phyloP scores from a whole-genome alignment of 1,140 invertebrate genomes.

The Delia radicum region DNA sequence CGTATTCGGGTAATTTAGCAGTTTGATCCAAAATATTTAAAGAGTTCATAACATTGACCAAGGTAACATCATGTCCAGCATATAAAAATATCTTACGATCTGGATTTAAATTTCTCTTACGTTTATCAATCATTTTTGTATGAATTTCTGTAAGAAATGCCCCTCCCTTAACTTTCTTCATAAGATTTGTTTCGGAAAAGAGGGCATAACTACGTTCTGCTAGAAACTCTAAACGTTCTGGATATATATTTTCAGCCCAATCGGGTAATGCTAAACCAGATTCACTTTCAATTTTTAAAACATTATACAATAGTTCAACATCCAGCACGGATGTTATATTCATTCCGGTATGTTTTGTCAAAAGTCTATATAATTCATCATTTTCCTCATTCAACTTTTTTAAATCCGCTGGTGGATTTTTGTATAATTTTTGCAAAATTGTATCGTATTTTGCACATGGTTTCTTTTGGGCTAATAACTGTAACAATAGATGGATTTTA shows the following conservation, averaged over 20 bases:
- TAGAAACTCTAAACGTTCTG: constrained; percentile 66
- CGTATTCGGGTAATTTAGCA: constrained; percentile 67
- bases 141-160: constrained; percentile 59
- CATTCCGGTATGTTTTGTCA: constrained; percentile 66
- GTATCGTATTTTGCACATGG: constrained; percentile 65
- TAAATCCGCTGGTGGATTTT: constrained; percentile 55
- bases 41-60: constrained; percentile 69
- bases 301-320: constrained; percentile 74
- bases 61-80: constrained; percentile 71
- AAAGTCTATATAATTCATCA: constrained; percentile 63
- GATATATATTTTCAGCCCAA: constrained; percentile 72
- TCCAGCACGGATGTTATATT: constrained; percentile 65
- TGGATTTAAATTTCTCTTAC: constrained; percentile 43
- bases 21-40: constrained; percentile 65
- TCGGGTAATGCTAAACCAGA: constrained; percentile 67
- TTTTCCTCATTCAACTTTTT: constrained; percentile 62
- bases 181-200: constrained; percentile 68
- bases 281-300: constrained; percentile 69
- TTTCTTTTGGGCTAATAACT: constrained; percentile 66
- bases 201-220: constrained; percentile 69
- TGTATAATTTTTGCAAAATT: constrained; percentile 60
- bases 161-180: constrained; percentile 74
- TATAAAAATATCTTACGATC: constrained; percentile 63
- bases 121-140: constrained; percentile 55
- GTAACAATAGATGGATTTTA: constrained; percentile 32